These are phyloP conservation scores for Pegoplata infirma DNA, from an alignment of 2,888 invertebrate genomes.

Conservation along the genomic window DNA sequence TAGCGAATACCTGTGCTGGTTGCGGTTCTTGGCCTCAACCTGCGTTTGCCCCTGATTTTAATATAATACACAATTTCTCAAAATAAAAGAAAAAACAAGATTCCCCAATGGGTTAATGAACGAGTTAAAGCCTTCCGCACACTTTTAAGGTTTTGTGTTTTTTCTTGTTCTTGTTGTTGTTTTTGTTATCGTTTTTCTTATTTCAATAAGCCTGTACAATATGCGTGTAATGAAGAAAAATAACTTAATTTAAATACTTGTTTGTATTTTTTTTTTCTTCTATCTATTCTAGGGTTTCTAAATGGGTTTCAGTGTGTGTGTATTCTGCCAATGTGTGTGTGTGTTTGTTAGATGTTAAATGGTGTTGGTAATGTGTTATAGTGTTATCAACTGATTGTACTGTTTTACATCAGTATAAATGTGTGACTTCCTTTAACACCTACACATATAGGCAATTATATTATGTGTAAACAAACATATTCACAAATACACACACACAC, in stretches of 20 bases:
- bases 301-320: neutral
- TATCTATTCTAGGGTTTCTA: neutral
- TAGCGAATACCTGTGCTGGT: too few species aligned
- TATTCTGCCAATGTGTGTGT: too few species aligned
- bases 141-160: too few species aligned
- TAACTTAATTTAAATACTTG: conserved; percentile 58
- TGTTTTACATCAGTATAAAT: conserved; percentile 6
- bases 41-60: too few species aligned
- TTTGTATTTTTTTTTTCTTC: conserved; percentile 28
- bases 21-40: too few species aligned
- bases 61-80: too few species aligned
- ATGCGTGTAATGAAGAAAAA: conserved; percentile 58
- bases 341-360: neutral
- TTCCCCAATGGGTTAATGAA: too few species aligned
- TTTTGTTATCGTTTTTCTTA: conserved; percentile 32
- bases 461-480: conserved; percentile 3
- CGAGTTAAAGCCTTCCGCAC: too few species aligned
- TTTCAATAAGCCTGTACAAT: conserved; percentile 42
- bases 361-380: conserved; percentile 24
- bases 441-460: conserved; percentile 28
- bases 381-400: conserved; percentile 25
- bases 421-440: conserved; percentile 44
- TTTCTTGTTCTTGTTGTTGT: too few species aligned
- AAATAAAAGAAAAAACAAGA: too few species aligned
- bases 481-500: neutral